Evolutionary conservation across 1,140 invertebrate species (phyloP).

Genomic region (Drosophila virilis): DNA sequence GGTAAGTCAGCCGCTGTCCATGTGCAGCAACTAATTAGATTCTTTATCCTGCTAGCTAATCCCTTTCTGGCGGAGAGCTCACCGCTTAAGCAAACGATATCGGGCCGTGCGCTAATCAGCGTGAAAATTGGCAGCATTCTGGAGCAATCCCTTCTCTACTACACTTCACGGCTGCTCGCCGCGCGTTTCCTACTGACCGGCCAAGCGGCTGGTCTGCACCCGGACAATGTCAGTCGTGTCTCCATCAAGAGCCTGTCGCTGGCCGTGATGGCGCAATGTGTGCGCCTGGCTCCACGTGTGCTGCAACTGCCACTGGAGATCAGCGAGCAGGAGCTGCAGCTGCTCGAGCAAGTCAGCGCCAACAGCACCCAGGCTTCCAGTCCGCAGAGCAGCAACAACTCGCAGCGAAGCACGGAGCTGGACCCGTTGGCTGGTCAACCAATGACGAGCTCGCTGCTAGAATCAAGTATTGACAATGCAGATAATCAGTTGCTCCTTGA

Average conservation of each 20-base stretch:
- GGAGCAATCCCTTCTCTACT: slow-evolving; percentile 75
- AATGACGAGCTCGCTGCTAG: slow-evolving; percentile 11
- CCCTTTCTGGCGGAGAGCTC: slow-evolving; percentile 71
- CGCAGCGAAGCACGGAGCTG: slow-evolving; percentile 49
- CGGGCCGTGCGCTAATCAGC: slow-evolving; percentile 57
- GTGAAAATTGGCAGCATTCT: slow-evolving; percentile 77
- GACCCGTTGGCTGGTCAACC: background rate
- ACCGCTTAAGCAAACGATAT: slow-evolving; percentile 59
- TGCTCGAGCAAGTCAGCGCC: slow-evolving; percentile 41
- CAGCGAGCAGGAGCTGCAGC: slow-evolving; percentile 62
- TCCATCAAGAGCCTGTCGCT: slow-evolving; percentile 93
- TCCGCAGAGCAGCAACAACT: slow-evolving; percentile 64
- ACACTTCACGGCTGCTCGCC: slow-evolving; percentile 73
- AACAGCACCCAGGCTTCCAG: slow-evolving; percentile 65
- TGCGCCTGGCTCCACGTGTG: slow-evolving; percentile 88
- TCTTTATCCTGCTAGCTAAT: slow-evolving; percentile 61
- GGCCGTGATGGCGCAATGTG: slow-evolving; percentile 88
- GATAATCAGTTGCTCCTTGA: slow-evolving; percentile 62
- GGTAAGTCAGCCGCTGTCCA: slow-evolving; percentile 47
- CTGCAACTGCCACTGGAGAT: slow-evolving; percentile 86
- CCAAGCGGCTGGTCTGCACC: slow-evolving; percentile 85
- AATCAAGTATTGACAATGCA: slow-evolving; percentile 9
- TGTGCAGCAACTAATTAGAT: slow-evolving; percentile 58
- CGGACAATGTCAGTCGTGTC: slow-evolving; percentile 89
- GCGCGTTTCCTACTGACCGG: slow-evolving; percentile 89